These are phyloP conservation scores for Fistularia tabacaria DNA, from an alignment of 2,797 vertebrate genomes.

Conservation along the genomic window DNA sequence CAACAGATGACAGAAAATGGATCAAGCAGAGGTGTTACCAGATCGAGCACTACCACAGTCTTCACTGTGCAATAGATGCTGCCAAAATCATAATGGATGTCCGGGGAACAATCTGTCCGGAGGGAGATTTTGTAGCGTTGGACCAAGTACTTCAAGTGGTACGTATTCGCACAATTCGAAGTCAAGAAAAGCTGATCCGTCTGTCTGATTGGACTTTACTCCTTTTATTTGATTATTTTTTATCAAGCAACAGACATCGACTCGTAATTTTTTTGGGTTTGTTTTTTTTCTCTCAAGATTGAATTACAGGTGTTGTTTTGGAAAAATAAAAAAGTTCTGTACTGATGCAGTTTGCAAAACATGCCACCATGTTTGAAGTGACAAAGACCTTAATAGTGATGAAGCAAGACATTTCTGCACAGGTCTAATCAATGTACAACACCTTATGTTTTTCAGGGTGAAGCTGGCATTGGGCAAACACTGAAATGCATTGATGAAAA, in stretches of 20 bases:
- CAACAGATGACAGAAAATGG: conserved; percentile 66
- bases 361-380: no score
- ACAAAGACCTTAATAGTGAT: no score
- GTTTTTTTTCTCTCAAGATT: no score
- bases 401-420: no score
- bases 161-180: no score
- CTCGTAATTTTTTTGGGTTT: no score
- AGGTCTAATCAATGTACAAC: not conserved
- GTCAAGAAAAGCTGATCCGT: conserved; percentile 9
- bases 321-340: no score
- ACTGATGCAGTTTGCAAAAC: no score
- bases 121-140: conserved; percentile 84
- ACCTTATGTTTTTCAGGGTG: conserved; percentile 59
- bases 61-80: conserved; percentile 81
- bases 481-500: conserved; percentile 79
- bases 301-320: no score
- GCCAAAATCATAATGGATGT: conserved; percentile 79
- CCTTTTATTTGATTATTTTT: no score
- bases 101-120: conserved; percentile 76
- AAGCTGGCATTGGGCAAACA: conserved; percentile 69
- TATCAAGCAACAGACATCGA: no score
- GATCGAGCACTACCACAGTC: conserved; percentile 87
- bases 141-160: conserved; percentile 76
- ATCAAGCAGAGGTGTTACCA: conserved; percentile 77
- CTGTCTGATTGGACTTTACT: not conserved